phyloP scores from a whole-genome alignment of 1,140 invertebrate species.

The Hormaphis cornu region DNA sequence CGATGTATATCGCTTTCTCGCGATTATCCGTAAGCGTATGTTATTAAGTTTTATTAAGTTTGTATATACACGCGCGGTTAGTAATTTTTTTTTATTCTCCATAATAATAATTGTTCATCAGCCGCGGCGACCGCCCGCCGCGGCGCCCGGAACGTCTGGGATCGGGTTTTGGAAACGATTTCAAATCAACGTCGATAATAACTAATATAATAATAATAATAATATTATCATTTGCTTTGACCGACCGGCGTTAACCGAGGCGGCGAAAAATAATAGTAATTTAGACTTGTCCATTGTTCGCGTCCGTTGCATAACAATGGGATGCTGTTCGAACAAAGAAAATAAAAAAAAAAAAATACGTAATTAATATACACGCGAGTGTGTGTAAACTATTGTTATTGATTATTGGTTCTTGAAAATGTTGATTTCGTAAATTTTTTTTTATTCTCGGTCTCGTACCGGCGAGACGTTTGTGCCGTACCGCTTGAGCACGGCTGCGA shows the following conservation, averaged over 20 bases:
- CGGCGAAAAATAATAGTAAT: not conserved
- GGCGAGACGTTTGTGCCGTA: too few relatives aligned
- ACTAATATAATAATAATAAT: too few relatives aligned
- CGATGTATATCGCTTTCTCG: too few relatives aligned
- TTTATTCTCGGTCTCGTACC: too few relatives aligned
- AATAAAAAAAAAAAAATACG: not conserved
- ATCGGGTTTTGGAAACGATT: conserved; percentile 5
- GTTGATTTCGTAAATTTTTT: too few relatives aligned
- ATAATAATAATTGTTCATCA: not conserved
- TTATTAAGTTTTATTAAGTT: not conserved
- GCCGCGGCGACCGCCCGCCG: not conserved
- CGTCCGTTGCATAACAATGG: conserved; percentile 5
- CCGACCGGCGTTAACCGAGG: not conserved
- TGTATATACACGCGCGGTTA: not conserved
- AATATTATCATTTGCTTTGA: conserved; percentile 16
- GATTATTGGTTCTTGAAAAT: too few relatives aligned
- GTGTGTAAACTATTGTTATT: too few relatives aligned
- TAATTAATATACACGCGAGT: not conserved
- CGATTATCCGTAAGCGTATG: not conserved
- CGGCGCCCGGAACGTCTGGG: not conserved
- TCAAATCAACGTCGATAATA: not conserved
- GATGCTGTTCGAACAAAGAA: not conserved
- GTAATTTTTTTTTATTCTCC: too few relatives aligned
- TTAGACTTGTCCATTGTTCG: not conserved
- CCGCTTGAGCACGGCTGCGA: too few relatives aligned